Conservation (phyloP, 2,797 vertebrate species). For the Liparis tanakae region DNA sequence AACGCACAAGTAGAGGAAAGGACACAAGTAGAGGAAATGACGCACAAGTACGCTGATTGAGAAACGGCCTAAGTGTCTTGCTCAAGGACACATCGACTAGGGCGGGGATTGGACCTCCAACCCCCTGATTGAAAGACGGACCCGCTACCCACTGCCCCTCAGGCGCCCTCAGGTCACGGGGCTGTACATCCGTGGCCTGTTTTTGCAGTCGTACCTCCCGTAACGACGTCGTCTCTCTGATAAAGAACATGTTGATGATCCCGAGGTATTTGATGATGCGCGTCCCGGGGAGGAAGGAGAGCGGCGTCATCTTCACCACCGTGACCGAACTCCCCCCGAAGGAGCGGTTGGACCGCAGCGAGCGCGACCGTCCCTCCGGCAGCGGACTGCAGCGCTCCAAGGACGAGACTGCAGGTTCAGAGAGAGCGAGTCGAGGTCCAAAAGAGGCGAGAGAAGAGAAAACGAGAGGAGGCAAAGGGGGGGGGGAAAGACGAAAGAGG, state of each 20-base stretch:
- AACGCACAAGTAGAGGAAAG: too few species aligned
- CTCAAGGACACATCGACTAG: too few species aligned
- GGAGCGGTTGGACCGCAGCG: conserved; percentile 85
- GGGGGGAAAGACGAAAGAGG: conserved; percentile 25
- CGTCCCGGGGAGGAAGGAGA: conserved; percentile 94
- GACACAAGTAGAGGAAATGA: too few species aligned
- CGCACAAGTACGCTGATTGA: too few species aligned
- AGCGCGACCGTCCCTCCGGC: conserved; percentile 89
- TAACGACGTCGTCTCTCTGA: conserved; percentile 96
- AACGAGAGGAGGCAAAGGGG: conserved; percentile 15
- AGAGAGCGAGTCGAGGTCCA: conserved; percentile 43
- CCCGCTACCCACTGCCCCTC: too few species aligned
- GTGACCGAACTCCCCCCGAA: conserved; percentile 87
- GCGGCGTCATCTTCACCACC: conserved; percentile 98
- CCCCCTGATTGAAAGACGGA: too few species aligned
- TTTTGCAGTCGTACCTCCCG: conserved; percentile 87
- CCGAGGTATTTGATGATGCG: conserved; percentile 97
- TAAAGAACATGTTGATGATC: conserved; percentile 99
- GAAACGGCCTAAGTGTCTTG: too few species aligned
- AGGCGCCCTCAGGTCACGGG: not conserved
- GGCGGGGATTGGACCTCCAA: too few species aligned
- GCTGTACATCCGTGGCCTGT: not conserved
- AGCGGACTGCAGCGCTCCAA: conserved; percentile 92
- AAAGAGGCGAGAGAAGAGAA: conserved; percentile 10
- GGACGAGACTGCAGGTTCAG: conserved; percentile 86